Evolutionary conservation across 2,797 vertebrate species (phyloP).

Genomic region (Rhinichthys osculus): DNA sequence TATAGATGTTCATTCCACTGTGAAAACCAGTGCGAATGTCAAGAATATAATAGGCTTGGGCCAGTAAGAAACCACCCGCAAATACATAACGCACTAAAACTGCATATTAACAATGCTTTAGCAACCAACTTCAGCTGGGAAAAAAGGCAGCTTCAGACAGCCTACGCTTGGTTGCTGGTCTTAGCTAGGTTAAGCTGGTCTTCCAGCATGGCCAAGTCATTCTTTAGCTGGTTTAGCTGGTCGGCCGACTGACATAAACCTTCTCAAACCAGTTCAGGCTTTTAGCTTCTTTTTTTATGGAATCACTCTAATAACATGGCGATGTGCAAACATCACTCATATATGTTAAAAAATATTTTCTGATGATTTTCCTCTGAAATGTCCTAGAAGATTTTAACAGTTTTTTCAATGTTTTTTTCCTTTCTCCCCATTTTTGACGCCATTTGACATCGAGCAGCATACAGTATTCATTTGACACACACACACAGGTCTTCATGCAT

Average conservation of each 20-base stretch:
- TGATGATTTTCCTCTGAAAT: not conserved
- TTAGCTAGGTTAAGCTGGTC: not conserved
- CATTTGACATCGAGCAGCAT: not conserved
- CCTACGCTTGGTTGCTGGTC: not conserved
- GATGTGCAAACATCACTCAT: not conserved
- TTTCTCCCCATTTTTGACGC: not conserved
- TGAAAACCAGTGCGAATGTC: not conserved
- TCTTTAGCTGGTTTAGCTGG: not conserved
- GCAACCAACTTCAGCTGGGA: not conserved
- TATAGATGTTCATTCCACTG: not conserved
- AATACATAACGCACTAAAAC: not conserved
- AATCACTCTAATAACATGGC: not conserved
- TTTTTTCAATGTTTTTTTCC: not conserved
- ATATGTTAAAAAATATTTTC: not conserved
- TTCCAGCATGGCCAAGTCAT: not conserved
- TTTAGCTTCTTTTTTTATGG: not conserved
- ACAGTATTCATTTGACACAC: not conserved
- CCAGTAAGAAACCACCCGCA: not conserved
- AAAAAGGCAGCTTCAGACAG: not conserved
- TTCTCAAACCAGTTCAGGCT: not conserved
- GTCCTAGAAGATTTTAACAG: not conserved
- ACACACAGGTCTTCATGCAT: constrained; percentile 15
- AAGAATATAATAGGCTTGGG: not conserved
- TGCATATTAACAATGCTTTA: not conserved
- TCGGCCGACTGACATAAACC: not conserved